phyloP scores from a whole-genome alignment of 2,888 invertebrate genomes.

The Drosophila nr. medialis region DNA sequence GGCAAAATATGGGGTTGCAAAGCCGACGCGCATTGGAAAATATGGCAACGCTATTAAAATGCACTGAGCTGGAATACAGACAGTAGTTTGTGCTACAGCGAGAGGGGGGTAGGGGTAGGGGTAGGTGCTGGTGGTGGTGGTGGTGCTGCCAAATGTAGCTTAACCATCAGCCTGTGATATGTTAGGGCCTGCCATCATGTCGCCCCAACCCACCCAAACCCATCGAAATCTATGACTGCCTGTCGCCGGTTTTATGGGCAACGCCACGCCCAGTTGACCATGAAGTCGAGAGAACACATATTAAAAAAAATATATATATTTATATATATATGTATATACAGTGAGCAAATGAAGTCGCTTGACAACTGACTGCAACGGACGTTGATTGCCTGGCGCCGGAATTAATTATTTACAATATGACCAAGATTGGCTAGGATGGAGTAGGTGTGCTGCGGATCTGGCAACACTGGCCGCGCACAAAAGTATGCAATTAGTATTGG shows the following conservation, averaged over 20 bases:
- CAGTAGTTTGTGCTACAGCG: neutral
- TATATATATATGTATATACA: neutral
- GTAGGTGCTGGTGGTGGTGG: neutral
- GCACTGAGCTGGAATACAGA: constrained; percentile 57
- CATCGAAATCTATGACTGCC: constrained; percentile 62
- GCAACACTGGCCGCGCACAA: constrained; percentile 49
- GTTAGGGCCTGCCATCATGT: constrained; percentile 6
- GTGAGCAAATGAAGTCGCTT: constrained; percentile 59
- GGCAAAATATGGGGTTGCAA: constrained; percentile 31
- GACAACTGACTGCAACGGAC: constrained; percentile 71
- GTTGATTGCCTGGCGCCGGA: constrained; percentile 67
- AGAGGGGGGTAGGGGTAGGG: fast-evolving
- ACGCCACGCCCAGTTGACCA: constrained; percentile 56
- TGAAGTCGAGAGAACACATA: constrained; percentile 11
- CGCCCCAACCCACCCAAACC: neutral
- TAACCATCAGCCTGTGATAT: constrained; percentile 53
- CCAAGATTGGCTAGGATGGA: neutral
- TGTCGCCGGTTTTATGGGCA: constrained; percentile 61
- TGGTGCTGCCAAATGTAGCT: constrained; percentile 58
- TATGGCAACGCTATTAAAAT: constrained; percentile 64
- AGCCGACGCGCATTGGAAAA: constrained; percentile 19
- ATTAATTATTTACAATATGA: constrained; percentile 72
- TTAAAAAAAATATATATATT: neutral
- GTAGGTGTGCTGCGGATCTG: constrained; percentile 11
- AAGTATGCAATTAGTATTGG: constrained; percentile 72